phyloP scores from a whole-genome alignment of 2,113 vertebrate species.

The Dromas ardeola region DNA sequence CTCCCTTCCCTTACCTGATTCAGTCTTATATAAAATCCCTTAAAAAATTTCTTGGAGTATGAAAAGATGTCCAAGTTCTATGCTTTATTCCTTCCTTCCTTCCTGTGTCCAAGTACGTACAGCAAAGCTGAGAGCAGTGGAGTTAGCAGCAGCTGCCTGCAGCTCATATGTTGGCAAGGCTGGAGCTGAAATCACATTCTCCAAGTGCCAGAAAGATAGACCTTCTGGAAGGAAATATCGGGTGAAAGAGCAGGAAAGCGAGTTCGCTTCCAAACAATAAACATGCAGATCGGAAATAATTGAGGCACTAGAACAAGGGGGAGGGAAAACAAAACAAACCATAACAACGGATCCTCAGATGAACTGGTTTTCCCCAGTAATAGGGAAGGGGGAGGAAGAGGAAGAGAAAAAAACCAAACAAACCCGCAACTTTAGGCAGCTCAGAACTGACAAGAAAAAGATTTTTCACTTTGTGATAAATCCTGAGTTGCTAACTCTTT shows the following conservation, averaged over 20 bases:
- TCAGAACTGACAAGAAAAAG: background rate
- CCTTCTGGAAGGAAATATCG: background rate
- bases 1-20: background rate
- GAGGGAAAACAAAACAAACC: constrained; percentile 41
- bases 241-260: constrained; percentile 63
- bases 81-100: background rate
- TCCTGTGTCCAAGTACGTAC: background rate
- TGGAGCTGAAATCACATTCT: constrained; percentile 52
- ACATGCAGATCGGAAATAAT: constrained; percentile 40
- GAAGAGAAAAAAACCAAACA: background rate
- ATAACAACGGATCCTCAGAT: background rate
- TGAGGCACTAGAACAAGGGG: constrained; percentile 30
- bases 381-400: background rate
- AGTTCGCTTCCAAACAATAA: constrained; percentile 30
- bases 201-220: constrained; percentile 64
- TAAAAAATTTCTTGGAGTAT: background rate
- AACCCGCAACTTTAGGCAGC: background rate
- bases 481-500: background rate
- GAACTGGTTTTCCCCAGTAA: background rate
- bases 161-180: constrained; percentile 29
- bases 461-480: background rate
- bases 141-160: constrained; percentile 51
- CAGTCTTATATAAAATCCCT: background rate
- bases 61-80: background rate
- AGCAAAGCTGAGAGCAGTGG: background rate